Percentiles rank a stretch among this genome's conserved stretches.
phyloP scores from a whole-genome alignment of 92 coral and sea anemone genomes.

The Porites lobata region DNA sequence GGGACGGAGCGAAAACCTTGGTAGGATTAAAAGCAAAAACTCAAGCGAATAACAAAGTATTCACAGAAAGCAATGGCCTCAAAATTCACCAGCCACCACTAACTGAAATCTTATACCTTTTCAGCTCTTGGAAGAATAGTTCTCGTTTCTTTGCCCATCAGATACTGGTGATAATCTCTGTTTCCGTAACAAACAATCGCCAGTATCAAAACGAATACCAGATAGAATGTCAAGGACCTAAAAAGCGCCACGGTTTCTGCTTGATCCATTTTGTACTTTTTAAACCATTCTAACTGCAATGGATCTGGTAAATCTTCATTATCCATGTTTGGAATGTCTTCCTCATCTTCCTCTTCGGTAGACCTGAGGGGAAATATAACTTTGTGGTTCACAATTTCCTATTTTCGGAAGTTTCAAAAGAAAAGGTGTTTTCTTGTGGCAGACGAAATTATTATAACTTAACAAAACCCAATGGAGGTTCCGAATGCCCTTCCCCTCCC shows the following conservation, averaged over 20 bases:
- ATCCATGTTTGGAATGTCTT: background rate
- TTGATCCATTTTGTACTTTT: constrained; percentile 17
- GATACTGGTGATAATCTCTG: constrained; percentile 13
- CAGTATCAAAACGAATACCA: constrained; percentile 11
- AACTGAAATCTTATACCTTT: background rate
- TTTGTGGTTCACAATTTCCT: background rate
- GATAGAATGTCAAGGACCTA: background rate
- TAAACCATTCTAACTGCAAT: constrained; percentile 25
- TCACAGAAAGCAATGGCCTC: background rate
- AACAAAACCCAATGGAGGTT: too few relatives aligned
- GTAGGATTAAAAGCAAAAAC: too few relatives aligned
- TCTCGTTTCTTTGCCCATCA: constrained; percentile 11
- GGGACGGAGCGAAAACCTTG: too few relatives aligned
- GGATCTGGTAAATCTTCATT: constrained; percentile 11
- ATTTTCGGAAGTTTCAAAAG: too few relatives aligned
- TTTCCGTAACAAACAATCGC: constrained; percentile 35
- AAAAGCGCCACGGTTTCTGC: constrained; percentile 18
- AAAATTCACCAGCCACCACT: background rate
- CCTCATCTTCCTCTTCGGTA: background rate
- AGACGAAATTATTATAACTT: too few relatives aligned
- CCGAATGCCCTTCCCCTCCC: too few relatives aligned
- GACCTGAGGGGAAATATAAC: background rate
- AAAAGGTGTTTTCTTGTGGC: too few relatives aligned
- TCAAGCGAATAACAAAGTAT: background rate
- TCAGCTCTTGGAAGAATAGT: background rate